Evolutionary conservation across 2,888 invertebrate genomes (phyloP), one percentile per base, ranked within the genome.

Genomic region (Volucella inanis): DNA sequence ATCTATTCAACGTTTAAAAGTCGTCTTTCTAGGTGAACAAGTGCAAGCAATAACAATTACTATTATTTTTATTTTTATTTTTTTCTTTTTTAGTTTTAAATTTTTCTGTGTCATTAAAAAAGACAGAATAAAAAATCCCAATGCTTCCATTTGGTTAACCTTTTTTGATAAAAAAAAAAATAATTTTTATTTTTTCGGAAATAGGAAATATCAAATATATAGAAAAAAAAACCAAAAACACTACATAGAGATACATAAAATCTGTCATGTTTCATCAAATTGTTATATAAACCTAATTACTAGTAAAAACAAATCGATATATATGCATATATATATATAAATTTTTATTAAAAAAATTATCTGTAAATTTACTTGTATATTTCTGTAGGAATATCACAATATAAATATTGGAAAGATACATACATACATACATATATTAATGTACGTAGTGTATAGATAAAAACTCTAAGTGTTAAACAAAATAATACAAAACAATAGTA

Each of bases 1-100:
- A 88, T 88, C 77, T 22, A 85, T 75, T 87, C 87, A 87, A 78
- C 87, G 78, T 76, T 83, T 61, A 54, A 15, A 31, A 45, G 62
- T 68, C 68, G 57, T 74, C 57, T 15, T 47, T n/a, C 22, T 14
- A 8, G 52, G 62, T 70, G 59, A 78, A 70, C 70, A 70, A 80
- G 74, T 68, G 77, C 77, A 67, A 75, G 61, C 54, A 68, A 79
- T 54, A 61, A 71, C 10, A 61, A 50, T 31, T 31, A 31, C 6
- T 6, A 6, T 39, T n/a, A 45, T 22, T 64, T 22, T 22, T 22
- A 3, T 22, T 22, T 22, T 22, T 18, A 1, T 18, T 22, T 22
- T 22, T 22, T 22, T 18, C 2, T 18, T 18, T 18, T 52, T 50
- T 41, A n/a, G 1, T 11, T 55, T 22, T n/a, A 38, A 15, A 31